phyloP scores from a whole-genome alignment of 2,888 invertebrate genomes.

The Drosophila setosimentum region DNA sequence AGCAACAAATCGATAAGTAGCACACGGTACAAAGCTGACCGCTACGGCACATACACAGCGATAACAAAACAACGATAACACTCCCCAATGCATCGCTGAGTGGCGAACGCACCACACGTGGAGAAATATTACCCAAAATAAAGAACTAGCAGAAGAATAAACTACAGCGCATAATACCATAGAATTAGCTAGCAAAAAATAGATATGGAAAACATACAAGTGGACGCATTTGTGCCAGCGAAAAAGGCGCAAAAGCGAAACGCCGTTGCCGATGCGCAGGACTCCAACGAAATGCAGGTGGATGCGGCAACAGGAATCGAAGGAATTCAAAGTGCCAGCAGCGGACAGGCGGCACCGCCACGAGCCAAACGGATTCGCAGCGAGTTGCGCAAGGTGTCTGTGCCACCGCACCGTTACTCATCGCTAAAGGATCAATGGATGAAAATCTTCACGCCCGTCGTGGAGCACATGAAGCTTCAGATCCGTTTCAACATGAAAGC shows the following conservation, averaged over 20 bases:
- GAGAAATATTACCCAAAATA: conserved; percentile 37
- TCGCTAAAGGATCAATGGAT: conserved; percentile 98
- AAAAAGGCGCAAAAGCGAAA: conserved; percentile 80
- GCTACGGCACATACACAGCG: conserved; percentile 25
- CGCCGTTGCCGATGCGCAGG: conserved; percentile 69
- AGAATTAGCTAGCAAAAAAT: conserved; percentile 53
- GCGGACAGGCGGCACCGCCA: conserved; percentile 81
- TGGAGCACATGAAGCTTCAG: conserved; percentile 97
- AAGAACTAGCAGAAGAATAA: neutral
- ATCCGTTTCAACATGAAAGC: conserved; percentile 97
- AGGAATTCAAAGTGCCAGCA: conserved; percentile 76
- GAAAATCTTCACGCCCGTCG: conserved; percentile 98
- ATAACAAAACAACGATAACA: conserved; percentile 15
- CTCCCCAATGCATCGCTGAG: conserved; percentile 21
- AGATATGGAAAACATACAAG: conserved; percentile 82
- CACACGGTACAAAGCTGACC: conserved; percentile 12
- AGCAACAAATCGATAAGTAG: conserved; percentile 1
- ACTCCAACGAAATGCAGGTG: conserved; percentile 88
- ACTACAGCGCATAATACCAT: neutral
- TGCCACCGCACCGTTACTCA: conserved; percentile 97
- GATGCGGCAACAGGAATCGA: conserved; percentile 89
- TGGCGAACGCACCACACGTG: conserved; percentile 43
- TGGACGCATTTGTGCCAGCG: conserved; percentile 73
- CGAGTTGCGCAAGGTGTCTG: conserved; percentile 91
- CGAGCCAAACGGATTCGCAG: conserved; percentile 86